These are phyloP conservation scores for Eupithecia subumbrata DNA, from an alignment of 2,888 invertebrate species.

Conservation along the genomic window DNA sequence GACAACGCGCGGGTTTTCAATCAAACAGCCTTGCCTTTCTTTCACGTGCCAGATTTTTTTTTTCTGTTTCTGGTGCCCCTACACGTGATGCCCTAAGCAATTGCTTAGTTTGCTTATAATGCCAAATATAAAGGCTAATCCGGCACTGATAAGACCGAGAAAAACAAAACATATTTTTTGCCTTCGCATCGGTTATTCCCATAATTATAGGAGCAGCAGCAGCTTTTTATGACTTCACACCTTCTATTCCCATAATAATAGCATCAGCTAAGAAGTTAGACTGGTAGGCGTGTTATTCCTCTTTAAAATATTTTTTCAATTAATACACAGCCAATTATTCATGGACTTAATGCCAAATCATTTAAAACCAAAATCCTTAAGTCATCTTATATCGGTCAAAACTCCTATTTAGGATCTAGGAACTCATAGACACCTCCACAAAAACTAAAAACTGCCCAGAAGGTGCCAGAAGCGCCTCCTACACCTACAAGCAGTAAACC, in stretches of 20 bases:
- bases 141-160: too few species aligned
- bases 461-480: conserved; percentile 58
- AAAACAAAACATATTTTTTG: too few species aligned
- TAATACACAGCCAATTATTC: too few species aligned
- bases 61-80: too few species aligned
- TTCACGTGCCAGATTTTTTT: too few species aligned
- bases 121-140: too few species aligned
- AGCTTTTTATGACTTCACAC: background rate
- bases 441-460: conserved; percentile 21
- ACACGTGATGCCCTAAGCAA: too few species aligned
- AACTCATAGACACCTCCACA: background rate
- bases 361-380: background rate
- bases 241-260: too few species aligned
- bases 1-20: too few species aligned
- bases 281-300: background rate
- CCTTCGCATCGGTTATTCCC: background rate
- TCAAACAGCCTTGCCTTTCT: too few species aligned
- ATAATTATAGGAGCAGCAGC: background rate
- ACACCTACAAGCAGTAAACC: conserved; percentile 47
- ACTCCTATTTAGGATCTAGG: background rate
- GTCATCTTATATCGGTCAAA: background rate
- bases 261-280: background rate
- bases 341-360: background rate
- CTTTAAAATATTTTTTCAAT: too few species aligned
- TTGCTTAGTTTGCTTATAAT: too few species aligned